Evolutionary conservation across 2,888 invertebrate genomes (phyloP), one percentile per base, ranked within the genome.

Genomic region (Lasiommata megera): DNA sequence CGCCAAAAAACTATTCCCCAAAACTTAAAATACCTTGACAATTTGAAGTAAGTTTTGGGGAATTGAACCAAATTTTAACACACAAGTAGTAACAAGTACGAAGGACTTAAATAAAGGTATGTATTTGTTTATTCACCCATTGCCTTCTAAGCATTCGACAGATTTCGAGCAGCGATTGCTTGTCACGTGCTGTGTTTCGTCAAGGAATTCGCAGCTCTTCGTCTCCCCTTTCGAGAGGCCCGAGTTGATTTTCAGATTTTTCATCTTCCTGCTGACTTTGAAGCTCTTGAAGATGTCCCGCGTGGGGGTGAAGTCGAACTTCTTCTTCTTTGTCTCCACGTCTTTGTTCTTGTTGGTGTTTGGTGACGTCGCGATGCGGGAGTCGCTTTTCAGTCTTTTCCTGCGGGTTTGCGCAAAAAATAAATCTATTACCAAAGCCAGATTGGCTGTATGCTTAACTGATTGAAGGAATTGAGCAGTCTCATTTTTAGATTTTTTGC

Each of bases 351-450:
- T 88, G 59, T 87, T 86, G n/a, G 74, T 72, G 54, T 88, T 88
- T 0, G 84, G 81, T 0, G 84, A 80, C 59, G 72, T 72, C 18
- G 72, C 68, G 58, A 83, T 63, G 62, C 88, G 85, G 0, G 91
- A 89, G 70, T 91, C 91, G 74, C 91, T 91, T 74, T 91, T 91
- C 62, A 91, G 80, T 54, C 91, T 79, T 76, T 90, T 91, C 61
- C 87, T 87, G 71, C 6, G 63, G 54, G 14, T 29, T 1, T 18
- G 31, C 28, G 28, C n/a, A 23, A 5, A 23, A 23, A 23, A 23
- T 23, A 3, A 23, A 23, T 2, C 23, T 2, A 23, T 23, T 2
- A n/a, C n/a, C n/a, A n/a, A n/a, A n/a, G n/a, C n/a, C n/a, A n/a
- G n/a, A n/a, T n/a, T n/a, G n/a, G n/a, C n/a, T n/a, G n/a, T n/a